A percentile compares a stretch with the other conserved stretches of the same genome.
Evolutionary conservation across 92 coral and sea anemone species (phyloP).

Genomic region (Muricea muricata): DNA sequence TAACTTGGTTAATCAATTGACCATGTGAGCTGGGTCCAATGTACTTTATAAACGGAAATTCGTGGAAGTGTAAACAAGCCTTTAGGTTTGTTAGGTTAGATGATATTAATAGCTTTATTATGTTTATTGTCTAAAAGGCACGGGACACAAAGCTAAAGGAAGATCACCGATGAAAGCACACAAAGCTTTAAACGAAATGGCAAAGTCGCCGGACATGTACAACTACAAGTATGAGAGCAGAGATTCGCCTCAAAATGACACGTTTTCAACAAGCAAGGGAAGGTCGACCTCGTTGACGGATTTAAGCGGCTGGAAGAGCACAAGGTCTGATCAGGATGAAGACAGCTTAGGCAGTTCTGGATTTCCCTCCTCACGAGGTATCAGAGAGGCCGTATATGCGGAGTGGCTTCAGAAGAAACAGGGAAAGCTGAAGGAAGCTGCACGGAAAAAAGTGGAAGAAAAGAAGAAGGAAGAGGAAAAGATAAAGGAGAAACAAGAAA

Average conservation of each 20-base stretch:
- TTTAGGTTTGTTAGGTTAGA: too few relatives aligned
- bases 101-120: too few relatives aligned
- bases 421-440: slow-evolving; percentile 18
- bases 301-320: background rate
- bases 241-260: background rate
- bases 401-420: slow-evolving; percentile 34
- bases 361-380: slow-evolving; percentile 13
- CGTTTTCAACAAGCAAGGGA: background rate
- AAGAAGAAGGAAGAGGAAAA: slow-evolving; percentile 28
- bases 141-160: background rate
- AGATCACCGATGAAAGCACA: slow-evolving; percentile 28
- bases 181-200: slow-evolving; percentile 20
- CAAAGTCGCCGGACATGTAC: slow-evolving; percentile 38
- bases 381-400: slow-evolving; percentile 14
- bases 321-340: background rate
- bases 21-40: too few relatives aligned
- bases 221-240: slow-evolving; percentile 28
- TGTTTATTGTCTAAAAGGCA: background rate
- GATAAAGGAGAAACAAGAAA: slow-evolving; percentile 12
- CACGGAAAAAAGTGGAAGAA: slow-evolving; percentile 23
- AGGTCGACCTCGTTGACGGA: slow-evolving; percentile 18
- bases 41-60: too few relatives aligned
- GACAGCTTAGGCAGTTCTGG: slow-evolving; percentile 16
- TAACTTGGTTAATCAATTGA: too few relatives aligned
- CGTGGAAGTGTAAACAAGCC: too few relatives aligned